Evolutionary conservation across 2,888 invertebrate genomes (phyloP).

Genomic region (Acanthacorydalis orientalis): DNA sequence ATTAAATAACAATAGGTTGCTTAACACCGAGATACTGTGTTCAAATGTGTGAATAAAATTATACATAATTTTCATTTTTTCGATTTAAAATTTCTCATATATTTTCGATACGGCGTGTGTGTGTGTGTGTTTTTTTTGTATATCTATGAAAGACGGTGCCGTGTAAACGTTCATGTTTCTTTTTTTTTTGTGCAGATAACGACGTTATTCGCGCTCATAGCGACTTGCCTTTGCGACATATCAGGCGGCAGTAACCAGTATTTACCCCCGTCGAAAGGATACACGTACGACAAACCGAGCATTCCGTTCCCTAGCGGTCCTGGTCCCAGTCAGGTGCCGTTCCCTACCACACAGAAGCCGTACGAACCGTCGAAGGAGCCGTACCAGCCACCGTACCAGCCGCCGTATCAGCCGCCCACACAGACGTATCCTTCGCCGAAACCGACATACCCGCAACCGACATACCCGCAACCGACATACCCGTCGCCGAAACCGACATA

Average conservation of each 20-base stretch:
- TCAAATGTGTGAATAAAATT: no score
- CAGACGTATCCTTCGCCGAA: constrained; percentile 10
- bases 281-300: constrained; percentile 52
- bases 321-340: constrained; percentile 1
- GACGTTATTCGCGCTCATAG: background rate
- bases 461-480: constrained; percentile 9
- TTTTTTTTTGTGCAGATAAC: background rate
- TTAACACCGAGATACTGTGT: no score
- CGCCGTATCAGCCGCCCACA: background rate
- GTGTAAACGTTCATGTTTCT: no score
- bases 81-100: no score
- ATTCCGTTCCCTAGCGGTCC: constrained; percentile 33
- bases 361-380: background rate
- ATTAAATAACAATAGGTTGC: no score
- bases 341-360: background rate
- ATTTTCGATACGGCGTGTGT: no score
- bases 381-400: background rate
- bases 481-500: constrained; percentile 14
- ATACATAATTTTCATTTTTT: no score
- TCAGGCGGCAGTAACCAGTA: constrained; percentile 56
- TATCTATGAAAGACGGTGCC: no score
- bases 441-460: constrained; percentile 13
- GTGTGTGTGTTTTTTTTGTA: no score
- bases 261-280: constrained; percentile 57
- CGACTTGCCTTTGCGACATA: constrained; percentile 20